phyloP scores from a whole-genome alignment of 2,797 vertebrate genomes.

The Emys orbicularis region DNA sequence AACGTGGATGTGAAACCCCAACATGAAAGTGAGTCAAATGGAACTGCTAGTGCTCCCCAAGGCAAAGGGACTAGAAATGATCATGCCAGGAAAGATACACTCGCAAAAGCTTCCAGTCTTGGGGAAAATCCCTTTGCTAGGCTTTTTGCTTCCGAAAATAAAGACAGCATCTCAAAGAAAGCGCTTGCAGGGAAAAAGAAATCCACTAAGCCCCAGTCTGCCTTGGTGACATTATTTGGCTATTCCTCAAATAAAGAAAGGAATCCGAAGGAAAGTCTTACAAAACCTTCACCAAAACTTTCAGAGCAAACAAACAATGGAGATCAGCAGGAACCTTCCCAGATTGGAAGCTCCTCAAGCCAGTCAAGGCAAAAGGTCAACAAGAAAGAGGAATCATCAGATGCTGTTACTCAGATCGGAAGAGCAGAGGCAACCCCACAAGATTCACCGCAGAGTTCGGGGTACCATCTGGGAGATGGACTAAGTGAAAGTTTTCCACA shows the following conservation, averaged over 20 bases:
- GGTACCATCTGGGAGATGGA: neutral
- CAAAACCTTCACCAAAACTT: neutral
- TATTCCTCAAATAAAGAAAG: slow-evolving; percentile 50
- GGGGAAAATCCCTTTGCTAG: slow-evolving; percentile 16
- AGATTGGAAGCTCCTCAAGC: neutral
- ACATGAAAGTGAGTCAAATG: neutral
- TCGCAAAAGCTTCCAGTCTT: slow-evolving; percentile 22
- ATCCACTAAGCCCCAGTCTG: slow-evolving; percentile 17
- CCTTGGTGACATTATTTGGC: slow-evolving; percentile 62
- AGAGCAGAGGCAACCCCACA: neutral
- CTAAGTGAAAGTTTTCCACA: neutral
- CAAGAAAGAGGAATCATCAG: neutral
- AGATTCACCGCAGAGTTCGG: neutral
- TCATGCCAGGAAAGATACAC: neutral
- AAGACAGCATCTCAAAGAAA: neutral
- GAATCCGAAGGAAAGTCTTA: neutral
- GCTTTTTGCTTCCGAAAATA: slow-evolving; percentile 53
- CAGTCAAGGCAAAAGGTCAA: neutral
- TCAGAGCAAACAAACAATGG: neutral
- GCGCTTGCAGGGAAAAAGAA: slow-evolving; percentile 28
- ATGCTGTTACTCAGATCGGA: neutral
- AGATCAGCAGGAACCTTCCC: neutral
- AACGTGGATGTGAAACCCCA: neutral
- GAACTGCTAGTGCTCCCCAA: neutral
- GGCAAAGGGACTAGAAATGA: neutral